A percentile compares a stretch with the other conserved stretches of the same genome.
phyloP scores from a whole-genome alignment of 2,888 invertebrate genomes.

The Caenorhabditis sp. region DNA sequence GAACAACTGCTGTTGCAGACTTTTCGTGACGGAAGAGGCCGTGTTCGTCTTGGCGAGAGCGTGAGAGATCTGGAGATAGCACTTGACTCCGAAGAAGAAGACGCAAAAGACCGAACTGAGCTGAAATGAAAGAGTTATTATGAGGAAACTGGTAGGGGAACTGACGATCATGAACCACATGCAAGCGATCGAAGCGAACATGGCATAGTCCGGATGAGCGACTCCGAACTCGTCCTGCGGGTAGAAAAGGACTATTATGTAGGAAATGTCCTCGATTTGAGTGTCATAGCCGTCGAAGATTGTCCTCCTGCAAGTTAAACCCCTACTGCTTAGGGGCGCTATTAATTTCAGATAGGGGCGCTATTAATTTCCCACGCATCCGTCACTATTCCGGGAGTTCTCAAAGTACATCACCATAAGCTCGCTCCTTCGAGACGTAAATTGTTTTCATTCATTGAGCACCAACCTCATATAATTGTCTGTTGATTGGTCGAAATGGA shows the following conservation, averaged over 20 bases:
- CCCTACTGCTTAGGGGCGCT: too few species aligned
- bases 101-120: constrained; percentile 32
- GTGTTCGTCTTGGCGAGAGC: constrained; percentile 29
- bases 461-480: constrained; percentile 43
- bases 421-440: too few species aligned
- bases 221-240: constrained; percentile 21
- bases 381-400: too few species aligned
- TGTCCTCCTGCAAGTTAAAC: constrained; percentile 6
- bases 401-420: too few species aligned
- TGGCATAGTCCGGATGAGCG: constrained; percentile 20
- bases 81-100: constrained; percentile 39
- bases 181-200: constrained; percentile 33
- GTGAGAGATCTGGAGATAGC: constrained; percentile 17
- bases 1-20: constrained; percentile 36
- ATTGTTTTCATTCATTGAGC: too few species aligned
- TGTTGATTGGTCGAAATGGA: constrained; percentile 26
- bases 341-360: too few species aligned
- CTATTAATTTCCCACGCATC: too few species aligned
- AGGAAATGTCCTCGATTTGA: constrained; percentile 33
- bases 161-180: constrained; percentile 45
- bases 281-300: constrained; percentile 38
- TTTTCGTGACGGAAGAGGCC: constrained; percentile 33
- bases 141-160: not conserved
- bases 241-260: constrained; percentile 32
- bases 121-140: not conserved